Percentiles rank a stretch among this genome's conserved stretches.
These are phyloP conservation scores for Petrolisthes manimaculis DNA, from an alignment of 2,888 invertebrate species.

Conservation along the genomic window DNA sequence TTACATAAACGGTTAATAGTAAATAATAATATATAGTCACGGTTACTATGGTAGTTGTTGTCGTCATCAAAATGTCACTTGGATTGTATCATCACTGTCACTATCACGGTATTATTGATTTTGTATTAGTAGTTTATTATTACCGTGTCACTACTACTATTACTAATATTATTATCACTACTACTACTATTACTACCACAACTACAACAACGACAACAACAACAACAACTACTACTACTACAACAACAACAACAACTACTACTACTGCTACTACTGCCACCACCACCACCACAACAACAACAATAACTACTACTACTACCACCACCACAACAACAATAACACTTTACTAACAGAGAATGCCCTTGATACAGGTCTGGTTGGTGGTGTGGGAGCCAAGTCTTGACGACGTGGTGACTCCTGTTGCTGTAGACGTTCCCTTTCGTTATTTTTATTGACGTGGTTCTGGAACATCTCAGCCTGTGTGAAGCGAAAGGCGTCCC, in stretches of 20 bases:
- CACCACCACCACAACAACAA: background rate
- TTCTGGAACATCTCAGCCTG: constrained; percentile 16
- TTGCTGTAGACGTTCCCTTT: background rate
- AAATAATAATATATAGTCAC: too few relatives aligned
- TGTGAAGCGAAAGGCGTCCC: too few relatives aligned
- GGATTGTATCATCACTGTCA: too few relatives aligned
- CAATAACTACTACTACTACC: background rate
- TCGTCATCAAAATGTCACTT: too few relatives aligned
- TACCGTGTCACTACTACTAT: background rate
- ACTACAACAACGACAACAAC: background rate
- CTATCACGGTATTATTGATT: too few relatives aligned
- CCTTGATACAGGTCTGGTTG: background rate
- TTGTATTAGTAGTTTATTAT: background rate
- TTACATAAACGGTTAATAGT: too few relatives aligned
- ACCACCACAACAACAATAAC: background rate
- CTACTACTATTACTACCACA: background rate
- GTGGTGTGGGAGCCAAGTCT: background rate
- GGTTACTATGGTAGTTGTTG: too few relatives aligned
- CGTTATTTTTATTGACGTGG: background rate
- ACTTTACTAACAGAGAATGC: background rate
- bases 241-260: background rate
- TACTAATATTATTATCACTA: background rate
- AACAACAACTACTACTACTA: background rate
- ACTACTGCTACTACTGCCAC: background rate
- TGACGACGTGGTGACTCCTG: background rate